Evolutionary conservation across 92 coral and sea anemone genomes (phyloP).

Genomic region (Anthopleura xanthogrammica): DNA sequence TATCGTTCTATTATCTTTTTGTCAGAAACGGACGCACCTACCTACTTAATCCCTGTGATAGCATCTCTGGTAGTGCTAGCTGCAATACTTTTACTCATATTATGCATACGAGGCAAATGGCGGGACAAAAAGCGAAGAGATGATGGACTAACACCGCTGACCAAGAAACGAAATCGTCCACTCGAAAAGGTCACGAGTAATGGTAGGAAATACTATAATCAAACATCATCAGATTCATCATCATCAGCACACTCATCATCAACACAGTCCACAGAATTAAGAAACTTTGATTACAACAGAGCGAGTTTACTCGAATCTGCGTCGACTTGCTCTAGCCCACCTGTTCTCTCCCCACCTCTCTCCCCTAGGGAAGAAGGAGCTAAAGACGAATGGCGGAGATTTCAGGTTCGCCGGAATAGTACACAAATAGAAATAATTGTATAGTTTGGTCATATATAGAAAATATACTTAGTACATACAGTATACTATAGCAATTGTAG

Average conservation of each 20-base stretch:
- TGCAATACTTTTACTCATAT: conserved; percentile 72
- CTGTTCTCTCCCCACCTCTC: conserved; percentile 87
- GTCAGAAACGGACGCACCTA: conserved; percentile 65
- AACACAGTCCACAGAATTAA: conserved; percentile 83
- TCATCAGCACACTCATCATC: conserved; percentile 76
- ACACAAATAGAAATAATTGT: conserved; percentile 93
- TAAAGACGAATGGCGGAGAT: conserved; percentile 97
- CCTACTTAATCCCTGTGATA: conserved; percentile 86
- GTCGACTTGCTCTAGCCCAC: conserved; percentile 78
- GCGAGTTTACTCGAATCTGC: conserved; percentile 76
- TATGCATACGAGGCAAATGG: conserved; percentile 89
- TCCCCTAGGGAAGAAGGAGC: conserved; percentile 98
- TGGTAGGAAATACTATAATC: conserved; percentile 76
- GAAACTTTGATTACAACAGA: conserved; percentile 91
- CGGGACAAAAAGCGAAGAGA: conserved; percentile 72
- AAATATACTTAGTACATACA: conserved; percentile 20
- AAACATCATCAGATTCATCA: conserved; percentile 75
- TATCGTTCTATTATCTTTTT: background rate
- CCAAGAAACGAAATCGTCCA: conserved; percentile 69
- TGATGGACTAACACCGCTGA: conserved; percentile 62
- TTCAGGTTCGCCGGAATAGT: conserved; percentile 83
- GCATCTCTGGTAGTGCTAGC: conserved; percentile 95
- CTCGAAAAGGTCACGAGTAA: conserved; percentile 55
- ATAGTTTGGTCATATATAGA: conserved; percentile 47
- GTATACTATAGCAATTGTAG: conserved; percentile 40